phyloP scores from a whole-genome alignment of 2,797 vertebrate genomes.

The Nasua narica region DNA sequence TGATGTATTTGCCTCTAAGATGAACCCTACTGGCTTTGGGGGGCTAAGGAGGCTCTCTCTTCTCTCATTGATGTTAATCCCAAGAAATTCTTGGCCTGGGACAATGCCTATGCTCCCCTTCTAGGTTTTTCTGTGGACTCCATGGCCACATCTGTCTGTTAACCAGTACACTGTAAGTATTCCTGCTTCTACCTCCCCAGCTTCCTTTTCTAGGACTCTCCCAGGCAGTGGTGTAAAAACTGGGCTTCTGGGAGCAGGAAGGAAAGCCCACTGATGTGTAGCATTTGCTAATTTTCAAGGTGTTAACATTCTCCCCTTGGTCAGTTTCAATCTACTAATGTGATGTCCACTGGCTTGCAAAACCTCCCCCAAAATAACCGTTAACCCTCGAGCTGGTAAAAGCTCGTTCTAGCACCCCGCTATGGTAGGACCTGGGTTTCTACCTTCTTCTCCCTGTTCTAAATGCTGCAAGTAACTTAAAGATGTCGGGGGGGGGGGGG shows the following conservation, averaged over 20 bases:
- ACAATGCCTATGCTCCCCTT: background rate
- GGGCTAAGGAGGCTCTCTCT: background rate
- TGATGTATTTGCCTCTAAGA: background rate
- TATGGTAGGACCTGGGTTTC: background rate
- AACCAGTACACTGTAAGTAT: background rate
- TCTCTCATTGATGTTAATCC: background rate
- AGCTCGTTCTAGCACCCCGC: background rate
- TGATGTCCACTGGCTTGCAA: background rate
- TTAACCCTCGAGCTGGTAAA: background rate
- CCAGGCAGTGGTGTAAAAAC: background rate
- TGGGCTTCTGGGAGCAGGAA: background rate
- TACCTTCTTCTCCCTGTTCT: background rate
- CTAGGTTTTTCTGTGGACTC: background rate
- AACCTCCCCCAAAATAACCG: background rate
- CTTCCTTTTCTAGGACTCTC: background rate
- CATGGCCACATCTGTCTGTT: background rate
- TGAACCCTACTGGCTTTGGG: background rate
- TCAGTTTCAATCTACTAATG: background rate
- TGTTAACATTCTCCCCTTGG: background rate
- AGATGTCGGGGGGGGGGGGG: background rate
- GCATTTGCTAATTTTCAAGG: background rate
- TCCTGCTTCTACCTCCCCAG: background rate
- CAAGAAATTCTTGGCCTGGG: background rate
- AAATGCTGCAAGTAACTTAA: background rate
- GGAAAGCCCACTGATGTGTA: background rate